Conservation (phyloP, 2,888 invertebrate species). For the Hypena proboscidalis region DNA sequence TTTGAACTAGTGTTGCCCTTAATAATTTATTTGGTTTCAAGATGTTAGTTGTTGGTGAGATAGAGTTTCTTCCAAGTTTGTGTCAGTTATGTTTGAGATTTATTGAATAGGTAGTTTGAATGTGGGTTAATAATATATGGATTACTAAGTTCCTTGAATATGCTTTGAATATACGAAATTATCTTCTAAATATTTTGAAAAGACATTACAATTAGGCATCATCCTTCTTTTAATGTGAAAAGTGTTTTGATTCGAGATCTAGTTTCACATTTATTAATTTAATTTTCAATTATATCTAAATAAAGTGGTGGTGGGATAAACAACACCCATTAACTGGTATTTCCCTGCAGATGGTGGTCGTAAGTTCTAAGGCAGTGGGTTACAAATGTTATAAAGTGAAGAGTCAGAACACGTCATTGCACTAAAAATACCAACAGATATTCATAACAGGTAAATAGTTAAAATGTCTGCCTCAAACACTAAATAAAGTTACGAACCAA, state of each 20-base stretch:
- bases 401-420: too few relatives aligned
- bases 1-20: conserved; percentile 62
- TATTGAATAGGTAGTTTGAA: conserved; percentile 33
- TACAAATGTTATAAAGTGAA: conserved; percentile 4
- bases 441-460: too few relatives aligned
- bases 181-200: too few relatives aligned
- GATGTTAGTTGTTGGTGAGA: conserved; percentile 51
- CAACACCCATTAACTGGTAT: conserved; percentile 36
- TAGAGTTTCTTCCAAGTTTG: conserved; percentile 46
- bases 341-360: conserved; percentile 36
- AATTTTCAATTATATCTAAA: conserved; percentile 40
- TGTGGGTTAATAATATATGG: conserved; percentile 16
- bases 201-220: too few relatives aligned
- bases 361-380: conserved; percentile 33
- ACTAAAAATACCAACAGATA: too few relatives aligned
- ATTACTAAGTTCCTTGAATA: too few relatives aligned
- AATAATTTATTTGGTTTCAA: conserved; percentile 70
- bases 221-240: too few relatives aligned
- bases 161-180: too few relatives aligned
- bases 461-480: too few relatives aligned
- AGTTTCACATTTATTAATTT: too few relatives aligned
- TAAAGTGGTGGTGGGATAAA: conserved; percentile 46
- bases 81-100: conserved; percentile 43
- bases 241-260: too few relatives aligned
- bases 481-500: too few relatives aligned